Base-by-base conservation (phyloP, 1,140 invertebrate genomes). In the Diorhabda elongata region DNA sequence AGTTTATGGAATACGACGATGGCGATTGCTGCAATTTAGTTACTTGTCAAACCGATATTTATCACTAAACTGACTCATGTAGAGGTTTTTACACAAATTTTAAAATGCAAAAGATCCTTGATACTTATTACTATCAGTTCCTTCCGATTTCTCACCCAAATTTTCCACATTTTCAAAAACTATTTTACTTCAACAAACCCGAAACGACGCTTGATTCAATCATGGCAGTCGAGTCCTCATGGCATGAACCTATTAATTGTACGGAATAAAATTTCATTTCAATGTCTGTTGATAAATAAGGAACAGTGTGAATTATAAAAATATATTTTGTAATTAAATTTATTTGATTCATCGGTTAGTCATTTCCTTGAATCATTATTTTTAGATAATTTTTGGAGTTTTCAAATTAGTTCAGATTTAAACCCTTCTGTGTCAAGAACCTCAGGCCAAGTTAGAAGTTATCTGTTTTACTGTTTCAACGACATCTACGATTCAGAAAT, bases 141-240 rank as follows among this genome's bases (percentile, higher is more conserved):
- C 74, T 67, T 70, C 67, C 68, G 71, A 70, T 68, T 74, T 71
- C 65, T 65, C 66, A 62, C 69, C 76, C 73, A 77, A 74, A 79
- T 72, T 73, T 71, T 72, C 74, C 73, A 75, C 80, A 82, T 81
- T 77, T 74, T 80, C 64, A 56, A 77, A 77, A 78, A 77, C 58
- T 71, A 72, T 77, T 75, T 65, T 68, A 70, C 71, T 70, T 71
- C 69, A 69, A 61, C 69, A 61, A 66, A 64, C 71, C 73, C 73
- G 66, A 70, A 76, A 73, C 76, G 78, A 80, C 80, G 80, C 80
- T 73, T 67, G 74, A 79, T 80, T 79, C 79, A 78, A 81, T 81
- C 78, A 81, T 81, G 80, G 80, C 79, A 80, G 79, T 76, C 69
- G 67, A 41, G 47, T 70, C 61, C 47, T 58, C 45, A 58, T 52